These are phyloP conservation scores for Mycetomoellerius zeteki DNA, from an alignment of 1,140 invertebrate genomes.

Conservation along the genomic window DNA sequence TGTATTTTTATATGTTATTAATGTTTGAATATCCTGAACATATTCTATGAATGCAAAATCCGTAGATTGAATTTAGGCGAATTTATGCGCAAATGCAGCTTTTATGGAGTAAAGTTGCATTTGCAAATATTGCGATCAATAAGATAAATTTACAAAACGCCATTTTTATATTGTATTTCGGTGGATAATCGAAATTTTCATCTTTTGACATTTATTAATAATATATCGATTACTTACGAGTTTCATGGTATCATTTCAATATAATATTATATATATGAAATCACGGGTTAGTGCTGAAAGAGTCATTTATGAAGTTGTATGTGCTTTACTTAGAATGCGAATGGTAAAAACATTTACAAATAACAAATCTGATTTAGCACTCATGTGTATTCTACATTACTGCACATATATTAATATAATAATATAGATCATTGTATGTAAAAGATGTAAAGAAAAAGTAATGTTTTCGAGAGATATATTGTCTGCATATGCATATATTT, in stretches of 20 bases:
- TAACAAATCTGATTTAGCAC: constrained; percentile 18
- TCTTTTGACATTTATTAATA: neutral
- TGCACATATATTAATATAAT: neutral
- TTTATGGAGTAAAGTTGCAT: too few species aligned
- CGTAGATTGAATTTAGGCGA: neutral
- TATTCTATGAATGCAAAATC: neutral
- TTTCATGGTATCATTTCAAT: neutral
- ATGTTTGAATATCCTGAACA: neutral
- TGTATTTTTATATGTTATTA: neutral
- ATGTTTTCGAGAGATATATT: constrained; percentile 13
- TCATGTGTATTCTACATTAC: constrained; percentile 21
- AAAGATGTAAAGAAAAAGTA: constrained; percentile 1
- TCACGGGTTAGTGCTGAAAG: neutral
- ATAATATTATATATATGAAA: constrained; percentile 10
- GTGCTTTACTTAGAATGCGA: constrained; percentile 28
- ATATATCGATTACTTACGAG: neutral
- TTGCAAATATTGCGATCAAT: too few species aligned
- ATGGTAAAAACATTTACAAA: constrained; percentile 21
- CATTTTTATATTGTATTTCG: constrained; percentile 6
- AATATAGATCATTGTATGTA: constrained; percentile 27
- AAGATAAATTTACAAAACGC: too few species aligned
- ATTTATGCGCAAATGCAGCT: too few species aligned
- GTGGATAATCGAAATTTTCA: neutral
- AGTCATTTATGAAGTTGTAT: neutral
- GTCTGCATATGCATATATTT: constrained; percentile 30